A percentile compares a stretch with the other conserved stretches of the same genome.
Conservation (phyloP, 1,140 invertebrate species). For the Teleopsis dalmanni region DNA sequence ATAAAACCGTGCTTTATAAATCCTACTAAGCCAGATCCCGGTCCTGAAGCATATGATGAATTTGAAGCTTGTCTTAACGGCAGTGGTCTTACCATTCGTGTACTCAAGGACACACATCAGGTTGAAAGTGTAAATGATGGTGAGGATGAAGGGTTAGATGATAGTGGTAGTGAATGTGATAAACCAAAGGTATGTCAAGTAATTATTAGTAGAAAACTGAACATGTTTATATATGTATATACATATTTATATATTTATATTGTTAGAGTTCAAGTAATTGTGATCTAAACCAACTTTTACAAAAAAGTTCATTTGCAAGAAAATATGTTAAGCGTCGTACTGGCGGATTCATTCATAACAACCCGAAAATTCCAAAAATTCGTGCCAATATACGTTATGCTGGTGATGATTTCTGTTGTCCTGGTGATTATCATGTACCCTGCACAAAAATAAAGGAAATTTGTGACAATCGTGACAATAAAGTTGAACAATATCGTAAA, state of each 20-base stretch:
- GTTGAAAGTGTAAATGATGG: conserved; percentile 34
- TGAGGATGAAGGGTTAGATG: conserved; percentile 2
- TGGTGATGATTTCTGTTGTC: conserved; percentile 32
- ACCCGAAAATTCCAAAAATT: conserved; percentile 34
- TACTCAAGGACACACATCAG: conserved; percentile 38
- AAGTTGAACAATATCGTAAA: conserved; percentile 30
- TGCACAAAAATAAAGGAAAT: conserved; percentile 35
- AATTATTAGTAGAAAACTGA: too few relatives aligned
- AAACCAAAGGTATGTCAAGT: conserved; percentile 5
- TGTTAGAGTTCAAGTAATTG: conserved; percentile 2
- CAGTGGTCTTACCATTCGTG: conserved; percentile 37
- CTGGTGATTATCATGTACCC: conserved; percentile 30
- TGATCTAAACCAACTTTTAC: conserved; percentile 23
- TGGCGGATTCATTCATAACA: conserved; percentile 31
- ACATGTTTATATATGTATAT: too few relatives aligned
- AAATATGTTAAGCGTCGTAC: conserved; percentile 34
- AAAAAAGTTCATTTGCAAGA: conserved; percentile 29
- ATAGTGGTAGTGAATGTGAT: conserved; percentile 10
- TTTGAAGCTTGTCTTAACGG: conserved; percentile 41
- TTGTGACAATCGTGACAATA: conserved; percentile 18
- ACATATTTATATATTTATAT: background rate
- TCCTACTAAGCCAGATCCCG: conserved; percentile 26
- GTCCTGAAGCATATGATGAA: conserved; percentile 39
- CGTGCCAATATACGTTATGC: conserved; percentile 40
- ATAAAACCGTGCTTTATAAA: conserved; percentile 30